phyloP scores from a whole-genome alignment of 2,888 invertebrate species.

The Trisateles emortualis region DNA sequence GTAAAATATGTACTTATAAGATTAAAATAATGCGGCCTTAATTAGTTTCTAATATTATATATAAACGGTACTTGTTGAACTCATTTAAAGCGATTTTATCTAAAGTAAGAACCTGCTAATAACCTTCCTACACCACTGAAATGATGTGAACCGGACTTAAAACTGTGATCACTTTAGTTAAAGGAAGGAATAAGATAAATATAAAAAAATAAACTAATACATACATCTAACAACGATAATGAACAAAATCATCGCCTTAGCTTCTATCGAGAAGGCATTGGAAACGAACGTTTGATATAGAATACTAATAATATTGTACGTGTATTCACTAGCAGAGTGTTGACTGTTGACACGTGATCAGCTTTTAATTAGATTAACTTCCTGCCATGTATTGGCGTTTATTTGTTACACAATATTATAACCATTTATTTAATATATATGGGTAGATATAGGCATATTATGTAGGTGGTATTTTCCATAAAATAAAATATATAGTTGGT shows the following conservation, averaged over 20 bases:
- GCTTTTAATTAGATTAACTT: slow-evolving; percentile 65
- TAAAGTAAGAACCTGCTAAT: too few relatives aligned
- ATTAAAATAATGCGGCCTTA: too few relatives aligned
- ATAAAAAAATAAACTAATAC: too few relatives aligned
- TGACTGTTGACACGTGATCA: slow-evolving; percentile 50
- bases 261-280: slow-evolving; percentile 31
- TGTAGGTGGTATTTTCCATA: background rate
- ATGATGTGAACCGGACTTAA: too few relatives aligned
- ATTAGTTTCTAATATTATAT: too few relatives aligned
- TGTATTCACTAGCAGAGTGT: slow-evolving; percentile 25
- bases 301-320: slow-evolving; percentile 44
- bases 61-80: too few relatives aligned
- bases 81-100: too few relatives aligned
- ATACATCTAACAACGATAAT: background rate
- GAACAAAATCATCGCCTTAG: too few relatives aligned
- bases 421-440: background rate
- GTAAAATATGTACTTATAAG: too few relatives aligned
- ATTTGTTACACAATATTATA: slow-evolving; percentile 10
- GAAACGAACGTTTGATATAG: slow-evolving; percentile 21
- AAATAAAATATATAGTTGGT: background rate
- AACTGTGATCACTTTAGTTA: too few relatives aligned
- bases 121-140: too few relatives aligned
- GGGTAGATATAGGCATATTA: background rate
- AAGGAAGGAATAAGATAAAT: too few relatives aligned
- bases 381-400: slow-evolving; percentile 41